Conservation (phyloP, 1,140 invertebrate species). For the Orius insidiosus region DNA sequence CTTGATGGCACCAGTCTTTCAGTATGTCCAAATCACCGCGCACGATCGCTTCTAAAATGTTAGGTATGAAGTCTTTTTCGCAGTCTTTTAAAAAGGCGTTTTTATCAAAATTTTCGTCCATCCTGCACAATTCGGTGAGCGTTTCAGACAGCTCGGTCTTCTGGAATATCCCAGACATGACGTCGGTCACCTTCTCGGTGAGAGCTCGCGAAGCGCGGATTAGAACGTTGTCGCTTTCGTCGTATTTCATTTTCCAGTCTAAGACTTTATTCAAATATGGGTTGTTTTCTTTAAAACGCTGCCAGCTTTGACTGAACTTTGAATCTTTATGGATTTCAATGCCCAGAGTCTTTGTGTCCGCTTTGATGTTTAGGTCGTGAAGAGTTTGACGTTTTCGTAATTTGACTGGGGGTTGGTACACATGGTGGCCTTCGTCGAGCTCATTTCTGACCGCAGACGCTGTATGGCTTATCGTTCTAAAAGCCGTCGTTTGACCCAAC, state of each 20-base stretch:
- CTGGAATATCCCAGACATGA: conserved; percentile 81
- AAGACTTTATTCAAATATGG: conserved; percentile 90
- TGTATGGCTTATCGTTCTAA: conserved; percentile 78
- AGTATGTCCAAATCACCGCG: conserved; percentile 75
- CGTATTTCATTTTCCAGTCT: conserved; percentile 95
- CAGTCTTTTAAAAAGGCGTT: conserved; percentile 76
- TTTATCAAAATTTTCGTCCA: conserved; percentile 88
- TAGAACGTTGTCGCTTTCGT: conserved; percentile 93
- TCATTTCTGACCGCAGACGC: conserved; percentile 83
- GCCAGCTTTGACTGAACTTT: conserved; percentile 91
- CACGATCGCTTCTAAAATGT: conserved; percentile 91
- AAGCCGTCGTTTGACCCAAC: conserved; percentile 71
- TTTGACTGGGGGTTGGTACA: conserved; percentile 53
- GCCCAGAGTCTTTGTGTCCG: conserved; percentile 70
- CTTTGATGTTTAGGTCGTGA: conserved; percentile 41
- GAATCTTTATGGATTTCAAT: conserved; percentile 96
- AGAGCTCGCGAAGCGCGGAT: conserved; percentile 74
- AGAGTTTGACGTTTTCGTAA: conserved; percentile 48
- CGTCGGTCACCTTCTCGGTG: conserved; percentile 77
- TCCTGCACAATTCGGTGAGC: conserved; percentile 92
- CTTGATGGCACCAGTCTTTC: conserved; percentile 98
- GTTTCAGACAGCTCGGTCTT: conserved; percentile 95
- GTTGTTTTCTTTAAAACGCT: conserved; percentile 96
- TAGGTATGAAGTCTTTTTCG: conserved; percentile 94
- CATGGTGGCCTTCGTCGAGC: conserved; percentile 52